phyloP scores from a whole-genome alignment of 1,140 invertebrate species.

The Pachypeltis micranthus region DNA sequence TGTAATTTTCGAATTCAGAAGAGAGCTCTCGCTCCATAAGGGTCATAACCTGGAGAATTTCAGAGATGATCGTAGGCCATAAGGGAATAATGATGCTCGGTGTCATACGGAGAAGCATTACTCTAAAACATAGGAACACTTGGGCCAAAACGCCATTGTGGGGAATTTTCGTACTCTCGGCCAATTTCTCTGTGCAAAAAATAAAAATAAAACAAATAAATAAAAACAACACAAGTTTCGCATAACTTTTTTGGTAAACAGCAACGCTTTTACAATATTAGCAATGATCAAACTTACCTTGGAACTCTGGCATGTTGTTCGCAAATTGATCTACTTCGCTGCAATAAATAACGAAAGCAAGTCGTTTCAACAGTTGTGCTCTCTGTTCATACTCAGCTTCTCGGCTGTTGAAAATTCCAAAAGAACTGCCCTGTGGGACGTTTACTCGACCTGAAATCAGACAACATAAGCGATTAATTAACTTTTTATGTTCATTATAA shows the following conservation, averaged over 20 bases:
- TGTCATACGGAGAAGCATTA: slow-evolving; percentile 76
- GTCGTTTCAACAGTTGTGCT: slow-evolving; percentile 70
- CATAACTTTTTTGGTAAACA: neutral
- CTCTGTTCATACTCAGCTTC: slow-evolving; percentile 85
- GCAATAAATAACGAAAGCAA: slow-evolving; percentile 85
- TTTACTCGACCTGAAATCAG: slow-evolving; percentile 54
- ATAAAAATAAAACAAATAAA: neutral
- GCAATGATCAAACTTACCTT: slow-evolving; percentile 46
- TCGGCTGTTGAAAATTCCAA: slow-evolving; percentile 64
- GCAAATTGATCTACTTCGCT: slow-evolving; percentile 87
- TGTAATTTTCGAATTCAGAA: slow-evolving; percentile 66
- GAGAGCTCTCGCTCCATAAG: slow-evolving; percentile 80
- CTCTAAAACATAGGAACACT: slow-evolving; percentile 84
- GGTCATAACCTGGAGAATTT: slow-evolving; percentile 83
- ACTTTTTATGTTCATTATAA: too few species aligned
- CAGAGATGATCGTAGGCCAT: slow-evolving; percentile 89
- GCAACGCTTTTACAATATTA: neutral
- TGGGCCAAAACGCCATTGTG: slow-evolving; percentile 74
- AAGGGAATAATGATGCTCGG: slow-evolving; percentile 75
- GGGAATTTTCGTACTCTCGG: slow-evolving; percentile 68
- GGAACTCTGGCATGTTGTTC: slow-evolving; percentile 85
- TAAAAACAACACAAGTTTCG: neutral
- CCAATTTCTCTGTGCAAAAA: slow-evolving; percentile 26
- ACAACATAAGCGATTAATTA: slow-evolving; percentile 19
- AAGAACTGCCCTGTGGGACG: slow-evolving; percentile 61